Evolutionary conservation across 2,797 vertebrate genomes (phyloP).

Genomic region (Philypnodon macrostomus): DNA sequence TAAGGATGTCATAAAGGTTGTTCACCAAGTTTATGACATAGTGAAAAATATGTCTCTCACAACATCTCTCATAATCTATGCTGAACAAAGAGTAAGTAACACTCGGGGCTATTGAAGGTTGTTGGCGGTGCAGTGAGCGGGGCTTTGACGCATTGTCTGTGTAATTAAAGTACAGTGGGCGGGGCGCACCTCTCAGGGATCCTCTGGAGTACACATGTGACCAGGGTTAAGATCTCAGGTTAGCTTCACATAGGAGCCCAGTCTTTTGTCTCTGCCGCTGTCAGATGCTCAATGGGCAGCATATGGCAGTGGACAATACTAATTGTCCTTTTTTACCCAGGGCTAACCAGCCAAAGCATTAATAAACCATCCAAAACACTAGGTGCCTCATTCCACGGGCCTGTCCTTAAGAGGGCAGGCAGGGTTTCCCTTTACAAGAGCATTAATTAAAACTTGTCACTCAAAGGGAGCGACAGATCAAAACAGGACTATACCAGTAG

Average conservation of each 20-base stretch:
- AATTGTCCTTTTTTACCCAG: slow-evolving; percentile 81
- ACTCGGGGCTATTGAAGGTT: slow-evolving; percentile 28
- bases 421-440: slow-evolving; percentile 73
- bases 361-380: slow-evolving; percentile 80
- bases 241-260: slow-evolving; percentile 70
- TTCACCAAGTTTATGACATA: slow-evolving; percentile 26
- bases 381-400: slow-evolving; percentile 63
- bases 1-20: slow-evolving; percentile 23
- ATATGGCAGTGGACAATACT: slow-evolving; percentile 82
- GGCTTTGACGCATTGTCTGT: slow-evolving; percentile 60
- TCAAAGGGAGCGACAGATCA: slow-evolving; percentile 56
- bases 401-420: slow-evolving; percentile 51
- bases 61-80: slow-evolving; percentile 13
- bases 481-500: slow-evolving; percentile 15
- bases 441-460: slow-evolving; percentile 78
- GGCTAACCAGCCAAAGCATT: slow-evolving; percentile 78
- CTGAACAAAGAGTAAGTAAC: slow-evolving; percentile 33
- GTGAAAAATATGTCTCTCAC: slow-evolving; percentile 21
- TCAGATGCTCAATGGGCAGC: slow-evolving; percentile 77
- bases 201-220: slow-evolving; percentile 73
- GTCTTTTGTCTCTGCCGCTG: slow-evolving; percentile 74
- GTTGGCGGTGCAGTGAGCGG: slow-evolving; percentile 61
- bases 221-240: slow-evolving; percentile 75
- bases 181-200: slow-evolving; percentile 67
- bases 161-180: slow-evolving; percentile 69